Conservation (phyloP, 2,797 vertebrate genomes). For the Chloroceryle inda region DNA sequence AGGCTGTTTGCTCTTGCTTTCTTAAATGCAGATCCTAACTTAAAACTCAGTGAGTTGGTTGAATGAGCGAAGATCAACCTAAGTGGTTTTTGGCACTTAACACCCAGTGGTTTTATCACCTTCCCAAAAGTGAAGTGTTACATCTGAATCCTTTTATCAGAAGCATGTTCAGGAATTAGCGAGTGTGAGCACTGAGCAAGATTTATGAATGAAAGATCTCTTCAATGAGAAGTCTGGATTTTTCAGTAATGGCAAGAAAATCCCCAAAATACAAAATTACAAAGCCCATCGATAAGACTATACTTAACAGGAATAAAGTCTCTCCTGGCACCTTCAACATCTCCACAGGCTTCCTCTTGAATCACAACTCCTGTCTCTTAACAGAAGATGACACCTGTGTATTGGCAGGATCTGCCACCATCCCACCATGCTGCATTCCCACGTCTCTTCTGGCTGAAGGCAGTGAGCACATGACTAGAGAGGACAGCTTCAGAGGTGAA, state of each 20-base stretch:
- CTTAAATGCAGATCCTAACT: not conserved
- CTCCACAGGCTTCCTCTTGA: not conserved
- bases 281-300: not conserved
- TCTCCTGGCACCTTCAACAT: not conserved
- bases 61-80: not conserved
- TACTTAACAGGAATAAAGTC: not conserved
- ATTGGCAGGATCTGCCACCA: not conserved
- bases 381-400: not conserved
- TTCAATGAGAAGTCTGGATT: not conserved
- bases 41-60: not conserved
- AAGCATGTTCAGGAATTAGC: not conserved
- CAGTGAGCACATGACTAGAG: not conserved
- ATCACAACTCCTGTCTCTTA: not conserved
- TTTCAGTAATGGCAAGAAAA: not conserved
- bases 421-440: not conserved
- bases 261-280: not conserved
- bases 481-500: not conserved
- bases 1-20: not conserved
- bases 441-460: not conserved
- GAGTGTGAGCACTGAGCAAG: fast-evolving
- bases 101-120: not conserved
- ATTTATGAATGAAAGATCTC: not conserved
- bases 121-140: not conserved
- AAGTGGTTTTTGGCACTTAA: not conserved
- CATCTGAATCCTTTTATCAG: not conserved